Conservation (phyloP, 2,113 vertebrate genomes). For the Mesitornis unicolor region DNA sequence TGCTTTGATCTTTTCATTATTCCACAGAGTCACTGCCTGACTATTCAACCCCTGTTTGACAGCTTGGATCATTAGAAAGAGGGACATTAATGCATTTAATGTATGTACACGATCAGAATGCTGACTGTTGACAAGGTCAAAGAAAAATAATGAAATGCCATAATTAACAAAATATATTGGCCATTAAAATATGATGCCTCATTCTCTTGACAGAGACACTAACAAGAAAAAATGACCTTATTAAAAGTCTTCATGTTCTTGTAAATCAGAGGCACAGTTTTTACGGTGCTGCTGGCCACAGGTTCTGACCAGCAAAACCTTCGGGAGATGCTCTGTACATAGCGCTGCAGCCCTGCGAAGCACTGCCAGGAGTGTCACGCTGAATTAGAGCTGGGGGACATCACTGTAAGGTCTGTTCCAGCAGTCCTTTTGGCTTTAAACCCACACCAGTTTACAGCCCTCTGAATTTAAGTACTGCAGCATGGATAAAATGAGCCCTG, state of each 20-base stretch:
- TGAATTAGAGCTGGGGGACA: not conserved
- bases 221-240: constrained; percentile 58
- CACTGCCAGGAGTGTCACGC: not conserved
- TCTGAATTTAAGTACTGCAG: not conserved
- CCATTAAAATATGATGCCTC: constrained; percentile 38
- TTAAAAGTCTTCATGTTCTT: constrained; percentile 26
- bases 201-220: constrained; percentile 26
- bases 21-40: not conserved
- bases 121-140: constrained; percentile 49
- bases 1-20: constrained; percentile 34
- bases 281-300: not conserved
- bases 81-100: constrained; percentile 20
- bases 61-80: not conserved
- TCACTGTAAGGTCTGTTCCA: not conserved
- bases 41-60: not conserved
- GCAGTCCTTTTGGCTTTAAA: not conserved
- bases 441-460: not conserved
- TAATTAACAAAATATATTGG: constrained; percentile 61
- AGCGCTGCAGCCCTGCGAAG: not conserved
- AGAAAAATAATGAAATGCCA: constrained; percentile 46
- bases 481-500: not conserved
- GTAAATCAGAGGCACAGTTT: not conserved
- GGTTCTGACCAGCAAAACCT: not conserved
- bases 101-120: not conserved
- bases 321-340: not conserved